These are phyloP conservation scores for Ennomos quercinarius DNA, from an alignment of 2,888 invertebrate genomes.

Conservation along the genomic window DNA sequence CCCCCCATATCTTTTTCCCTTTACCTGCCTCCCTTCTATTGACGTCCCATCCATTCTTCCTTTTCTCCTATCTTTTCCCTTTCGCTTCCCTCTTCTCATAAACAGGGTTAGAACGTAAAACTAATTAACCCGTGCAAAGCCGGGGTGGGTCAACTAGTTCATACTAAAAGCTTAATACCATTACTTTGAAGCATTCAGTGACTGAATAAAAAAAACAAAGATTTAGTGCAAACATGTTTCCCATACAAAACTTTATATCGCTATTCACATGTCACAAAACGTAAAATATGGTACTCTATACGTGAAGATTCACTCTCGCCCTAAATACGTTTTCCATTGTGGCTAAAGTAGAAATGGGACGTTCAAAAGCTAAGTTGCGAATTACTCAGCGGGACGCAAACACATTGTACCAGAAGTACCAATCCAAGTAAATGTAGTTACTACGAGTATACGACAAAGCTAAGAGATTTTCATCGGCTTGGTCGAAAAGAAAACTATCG, in stretches of 20 bases:
- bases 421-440: conserved; percentile 9
- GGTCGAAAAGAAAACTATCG: too few relatives aligned
- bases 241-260: conserved; percentile 1
- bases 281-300: conserved; percentile 29
- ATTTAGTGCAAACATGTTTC: conserved; percentile 9
- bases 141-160: too few relatives aligned
- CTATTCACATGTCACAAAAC: conserved; percentile 51
- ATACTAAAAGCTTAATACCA: too few relatives aligned
- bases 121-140: too few relatives aligned
- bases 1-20: too few relatives aligned
- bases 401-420: conserved; percentile 49
- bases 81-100: too few relatives aligned
- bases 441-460: not conserved
- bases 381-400: conserved; percentile 70
- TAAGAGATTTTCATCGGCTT: not conserved
- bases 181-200: too few relatives aligned
- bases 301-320: conserved; percentile 65
- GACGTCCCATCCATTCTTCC: too few relatives aligned
- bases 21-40: too few relatives aligned
- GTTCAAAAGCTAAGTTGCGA: conserved; percentile 66
- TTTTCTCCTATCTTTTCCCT: too few relatives aligned
- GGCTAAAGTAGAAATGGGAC: conserved; percentile 60
- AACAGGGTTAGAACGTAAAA: too few relatives aligned
- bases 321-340: conserved; percentile 71
- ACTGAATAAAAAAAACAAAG: not conserved